phyloP scores from a whole-genome alignment of 2,888 invertebrate species.

The Drosophila pseudotakahashii region DNA sequence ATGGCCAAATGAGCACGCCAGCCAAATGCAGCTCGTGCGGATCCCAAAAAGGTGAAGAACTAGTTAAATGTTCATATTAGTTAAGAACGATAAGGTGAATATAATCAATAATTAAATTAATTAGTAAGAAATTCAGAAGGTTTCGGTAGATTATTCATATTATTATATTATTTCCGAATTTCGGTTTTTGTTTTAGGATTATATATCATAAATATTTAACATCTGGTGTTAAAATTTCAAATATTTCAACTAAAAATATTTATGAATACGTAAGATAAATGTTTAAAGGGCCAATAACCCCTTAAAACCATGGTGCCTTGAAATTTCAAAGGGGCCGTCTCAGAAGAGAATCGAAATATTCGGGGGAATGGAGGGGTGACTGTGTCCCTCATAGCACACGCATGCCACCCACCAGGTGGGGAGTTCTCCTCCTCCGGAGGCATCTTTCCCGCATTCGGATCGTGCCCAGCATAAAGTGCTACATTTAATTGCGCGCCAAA shows the following conservation, averaged over 20 bases:
- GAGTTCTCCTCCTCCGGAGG: background rate
- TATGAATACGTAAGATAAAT: no score
- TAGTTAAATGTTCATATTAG: background rate
- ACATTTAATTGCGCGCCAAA: slow-evolving; percentile 62
- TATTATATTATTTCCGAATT: no score
- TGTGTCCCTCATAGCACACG: slow-evolving; percentile 30
- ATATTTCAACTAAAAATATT: no score
- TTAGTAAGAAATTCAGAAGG: no score
- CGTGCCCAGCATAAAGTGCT: slow-evolving; percentile 59
- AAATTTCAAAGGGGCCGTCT: background rate
- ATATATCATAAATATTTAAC: no score
- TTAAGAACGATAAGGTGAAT: no score
- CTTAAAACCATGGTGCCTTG: background rate
- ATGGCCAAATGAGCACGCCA: slow-evolving; percentile 16
- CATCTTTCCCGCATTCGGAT: slow-evolving; percentile 14
- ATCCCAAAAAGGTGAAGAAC: slow-evolving; percentile 3
- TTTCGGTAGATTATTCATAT: no score
- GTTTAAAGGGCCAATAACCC: background rate
- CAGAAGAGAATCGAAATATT: background rate
- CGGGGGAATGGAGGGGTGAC: background rate
- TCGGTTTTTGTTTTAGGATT: no score
- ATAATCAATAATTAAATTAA: no score
- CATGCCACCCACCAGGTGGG: slow-evolving; percentile 47
- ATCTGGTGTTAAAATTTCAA: no score
- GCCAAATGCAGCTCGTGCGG: slow-evolving; percentile 56